Base-by-base conservation (phyloP, 2,888 invertebrate genomes). In the Blomia tropicalis region DNA sequence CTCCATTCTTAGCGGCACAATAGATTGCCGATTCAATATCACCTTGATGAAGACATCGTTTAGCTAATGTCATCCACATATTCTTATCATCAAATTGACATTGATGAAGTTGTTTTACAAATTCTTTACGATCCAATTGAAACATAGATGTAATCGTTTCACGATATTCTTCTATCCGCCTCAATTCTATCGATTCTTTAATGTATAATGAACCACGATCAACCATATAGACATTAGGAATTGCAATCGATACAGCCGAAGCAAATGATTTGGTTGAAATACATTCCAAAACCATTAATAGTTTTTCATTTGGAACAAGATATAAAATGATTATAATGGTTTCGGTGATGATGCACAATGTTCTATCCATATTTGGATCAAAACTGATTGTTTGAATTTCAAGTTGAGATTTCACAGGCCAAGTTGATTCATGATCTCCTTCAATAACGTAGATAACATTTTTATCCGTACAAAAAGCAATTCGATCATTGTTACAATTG, bases 21-120 rank as follows among this genome's bases (percentile, higher is more conserved):
- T 65, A 62, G 7, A 64, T 27, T 17, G 62, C 64, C 60, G 51
- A 62, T 23, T 64, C 29, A 29, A 65, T 62, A 31, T 65, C 59
- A 23, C 59, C 41, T 59, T 53, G 32, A 29, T 62, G 62, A n/a
- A 65, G 60, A 25, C 56, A 36, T 7, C 58, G 30, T 58, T 58
- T 47, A 19, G 65, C 65, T 36, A 65, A 58, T 25, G 59, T 62
- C 11, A n/a, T 43, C 65, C 65, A 65, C n/a, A 65, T 32, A 51
- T 58, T 58, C n/a, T 56, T 19, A 29, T 65, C 62, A 30, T 61
- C 56, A 17, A 54, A 59, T 17, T 31, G 60, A 43, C 54, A 14
- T 22, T 62, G 19, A n/a, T 47, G 51, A 7, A 47, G 22, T 11
- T 47, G 7, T 19, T 47, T 47, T 7, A 47, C 51, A 27, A 47